A percentile compares a stretch with the other conserved stretches of the same genome.
Evolutionary conservation across 2,797 vertebrate species (phyloP).

Genomic region (Nannoperca obscura): DNA sequence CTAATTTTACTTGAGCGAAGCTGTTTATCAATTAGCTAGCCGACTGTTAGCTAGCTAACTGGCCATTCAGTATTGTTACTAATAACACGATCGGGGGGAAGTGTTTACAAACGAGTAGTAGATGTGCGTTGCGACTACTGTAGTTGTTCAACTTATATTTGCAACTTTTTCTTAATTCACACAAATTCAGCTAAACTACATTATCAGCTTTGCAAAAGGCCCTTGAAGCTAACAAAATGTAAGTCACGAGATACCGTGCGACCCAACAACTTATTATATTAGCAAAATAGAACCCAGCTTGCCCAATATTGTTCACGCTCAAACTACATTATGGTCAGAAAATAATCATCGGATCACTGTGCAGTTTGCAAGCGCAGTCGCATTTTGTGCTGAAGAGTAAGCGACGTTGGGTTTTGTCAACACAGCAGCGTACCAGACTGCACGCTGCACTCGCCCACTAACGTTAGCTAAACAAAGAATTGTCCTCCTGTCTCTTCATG

Average conservation of each 20-base stretch:
- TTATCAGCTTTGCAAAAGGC: neutral
- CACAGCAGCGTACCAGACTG: constrained; percentile 20
- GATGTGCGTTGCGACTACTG: rapidly evolving
- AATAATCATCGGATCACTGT: neutral
- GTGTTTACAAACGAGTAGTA: neutral
- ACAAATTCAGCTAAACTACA: rapidly evolving
- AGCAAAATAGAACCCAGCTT: neutral
- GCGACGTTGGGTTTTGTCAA: constrained; percentile 46
- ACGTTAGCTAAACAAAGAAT: constrained; percentile 65
- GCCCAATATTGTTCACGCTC: neutral
- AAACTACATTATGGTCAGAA: rapidly evolving
- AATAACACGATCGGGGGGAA: neutral
- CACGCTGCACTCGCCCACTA: constrained; percentile 14
- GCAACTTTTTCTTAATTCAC: neutral
- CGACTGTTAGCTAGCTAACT: constrained; percentile 37
- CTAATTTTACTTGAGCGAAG: neutral
- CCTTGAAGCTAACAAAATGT: constrained; percentile 16
- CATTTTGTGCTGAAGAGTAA: neutral
- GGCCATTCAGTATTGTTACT: neutral
- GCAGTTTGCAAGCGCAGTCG: neutral
- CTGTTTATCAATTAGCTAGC: constrained; percentile 31
- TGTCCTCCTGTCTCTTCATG: neutral
- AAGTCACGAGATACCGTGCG: constrained; percentile 53
- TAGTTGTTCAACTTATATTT: rapidly evolving
- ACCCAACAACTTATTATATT: no score